Evolutionary conservation across 2,797 vertebrate species (phyloP), one percentile per base, ranked within the genome.

Genomic region (Macropodus opercularis): DNA sequence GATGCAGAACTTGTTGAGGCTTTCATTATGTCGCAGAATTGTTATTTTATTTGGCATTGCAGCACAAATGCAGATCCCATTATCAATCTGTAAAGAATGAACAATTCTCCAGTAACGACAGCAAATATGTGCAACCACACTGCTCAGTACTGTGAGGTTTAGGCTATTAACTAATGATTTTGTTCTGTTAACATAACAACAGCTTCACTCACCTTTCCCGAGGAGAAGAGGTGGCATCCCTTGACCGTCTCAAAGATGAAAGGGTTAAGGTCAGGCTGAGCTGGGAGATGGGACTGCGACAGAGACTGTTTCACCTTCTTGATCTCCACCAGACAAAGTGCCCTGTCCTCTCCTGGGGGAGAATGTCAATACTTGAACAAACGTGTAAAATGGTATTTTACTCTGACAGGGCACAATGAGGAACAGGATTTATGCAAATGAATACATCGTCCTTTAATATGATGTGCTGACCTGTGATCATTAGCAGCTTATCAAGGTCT

Each of bases 241-340:
- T 98, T 98, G 75, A 98, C 95, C 2, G 95, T 95, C 85, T 99
- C 97, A 52, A 99, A 98, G 78, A 98, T 74, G 59, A 91, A 96
- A 50, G 97, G 95, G 24, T 92, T 92, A 75, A 99, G 86, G 76
- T 98, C 96, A 0, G 96, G 95, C 85, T 97, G 95, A 51, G 96
- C 94, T 0, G 97, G 97, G 58, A 99, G 95, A 80, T 99, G 97
- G 15, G 96, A 94, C 90, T 99, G 97, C 1, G 96, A 97, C 61
- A 99, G 80, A 17, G 96, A 98, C 86, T 98, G 97, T 71, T 99
- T 99, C 64, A 99, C 95, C 75, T 98, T 98, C 91, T 98, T 99
- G 78, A 98, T 95, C 18, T 98, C 97, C 44, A 96, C 93, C 26
- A 98, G 92, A 81, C 97, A 99, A 59, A 99, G 86, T 0, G 96